Conservation (phyloP, 92 coral and sea anemone genomes). For the Phymanthus crucifer region DNA sequence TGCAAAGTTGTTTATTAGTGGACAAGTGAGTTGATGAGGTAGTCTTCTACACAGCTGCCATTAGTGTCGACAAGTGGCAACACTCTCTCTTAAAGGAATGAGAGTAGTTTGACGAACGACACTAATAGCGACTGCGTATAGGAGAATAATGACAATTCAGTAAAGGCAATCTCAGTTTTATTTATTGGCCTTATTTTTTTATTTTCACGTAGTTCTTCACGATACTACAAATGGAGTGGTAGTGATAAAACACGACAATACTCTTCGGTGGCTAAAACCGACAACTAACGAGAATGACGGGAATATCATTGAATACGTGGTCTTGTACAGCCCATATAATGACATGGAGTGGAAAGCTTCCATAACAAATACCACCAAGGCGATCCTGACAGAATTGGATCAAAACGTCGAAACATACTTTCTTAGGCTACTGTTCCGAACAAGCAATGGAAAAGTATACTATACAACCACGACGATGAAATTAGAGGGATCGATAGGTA, state of each 20-base stretch:
- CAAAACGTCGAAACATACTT: not conserved
- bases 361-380: not conserved
- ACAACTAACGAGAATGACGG: not conserved
- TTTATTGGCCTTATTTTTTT: too few species aligned
- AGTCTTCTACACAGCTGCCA: too few species aligned
- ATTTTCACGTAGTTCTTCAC: too few species aligned
- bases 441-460: not conserved
- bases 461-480: not conserved
- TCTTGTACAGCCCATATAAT: not conserved
- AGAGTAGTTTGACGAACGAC: too few species aligned
- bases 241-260: not conserved
- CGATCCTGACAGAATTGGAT: not conserved
- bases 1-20: too few species aligned
- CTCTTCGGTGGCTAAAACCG: not conserved
- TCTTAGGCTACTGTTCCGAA: not conserved
- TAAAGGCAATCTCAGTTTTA: too few species aligned
- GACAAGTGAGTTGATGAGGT: too few species aligned
- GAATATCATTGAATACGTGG: not conserved
- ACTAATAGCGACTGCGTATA: too few species aligned
- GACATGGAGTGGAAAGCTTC: not conserved
- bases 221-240: too few species aligned
- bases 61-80: too few species aligned
- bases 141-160: too few species aligned
- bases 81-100: too few species aligned
- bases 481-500: not conserved